Percentiles rank a stretch among this genome's conserved stretches.
These are phyloP conservation scores for Pammene aurita DNA, from an alignment of 2,888 invertebrate genomes.

Conservation along the genomic window DNA sequence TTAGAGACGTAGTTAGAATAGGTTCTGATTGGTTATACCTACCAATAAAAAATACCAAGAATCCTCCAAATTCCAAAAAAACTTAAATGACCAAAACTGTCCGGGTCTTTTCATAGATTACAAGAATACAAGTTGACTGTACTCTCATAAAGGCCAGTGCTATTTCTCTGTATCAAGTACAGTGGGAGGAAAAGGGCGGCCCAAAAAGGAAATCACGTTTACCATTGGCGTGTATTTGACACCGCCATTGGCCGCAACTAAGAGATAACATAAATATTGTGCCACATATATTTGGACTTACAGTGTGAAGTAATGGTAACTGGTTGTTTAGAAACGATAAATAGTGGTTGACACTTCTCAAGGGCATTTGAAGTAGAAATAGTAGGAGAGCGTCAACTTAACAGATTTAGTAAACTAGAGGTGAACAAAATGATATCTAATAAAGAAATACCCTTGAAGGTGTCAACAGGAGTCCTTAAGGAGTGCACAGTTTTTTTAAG, in stretches of 20 bases:
- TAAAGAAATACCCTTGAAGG: no score
- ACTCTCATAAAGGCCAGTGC: constrained; percentile 21
- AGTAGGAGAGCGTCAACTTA: background rate
- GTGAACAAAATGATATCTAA: no score
- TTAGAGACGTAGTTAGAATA: no score
- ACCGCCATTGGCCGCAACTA: constrained; percentile 48
- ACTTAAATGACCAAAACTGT: no score
- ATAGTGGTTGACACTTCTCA: constrained; percentile 19
- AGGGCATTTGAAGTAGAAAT: background rate
- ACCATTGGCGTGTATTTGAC: constrained; percentile 45
- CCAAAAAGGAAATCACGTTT: constrained; percentile 74
- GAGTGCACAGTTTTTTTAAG: no score
- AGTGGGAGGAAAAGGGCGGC: constrained; percentile 45
- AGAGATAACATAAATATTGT: constrained; percentile 66
- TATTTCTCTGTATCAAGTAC: constrained; percentile 37
- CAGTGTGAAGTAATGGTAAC: constrained; percentile 36
- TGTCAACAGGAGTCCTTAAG: no score
- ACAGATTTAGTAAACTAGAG: background rate
- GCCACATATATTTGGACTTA: constrained; percentile 40
- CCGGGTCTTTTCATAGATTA: background rate
- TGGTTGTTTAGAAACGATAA: constrained; percentile 1
- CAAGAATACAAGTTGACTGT: constrained; percentile 18
- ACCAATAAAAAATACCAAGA: no score
- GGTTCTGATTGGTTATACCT: no score
- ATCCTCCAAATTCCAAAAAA: no score